These are phyloP conservation scores for Nephila pilipes DNA, from an alignment of 1,140 invertebrate genomes.

Conservation along the genomic window DNA sequence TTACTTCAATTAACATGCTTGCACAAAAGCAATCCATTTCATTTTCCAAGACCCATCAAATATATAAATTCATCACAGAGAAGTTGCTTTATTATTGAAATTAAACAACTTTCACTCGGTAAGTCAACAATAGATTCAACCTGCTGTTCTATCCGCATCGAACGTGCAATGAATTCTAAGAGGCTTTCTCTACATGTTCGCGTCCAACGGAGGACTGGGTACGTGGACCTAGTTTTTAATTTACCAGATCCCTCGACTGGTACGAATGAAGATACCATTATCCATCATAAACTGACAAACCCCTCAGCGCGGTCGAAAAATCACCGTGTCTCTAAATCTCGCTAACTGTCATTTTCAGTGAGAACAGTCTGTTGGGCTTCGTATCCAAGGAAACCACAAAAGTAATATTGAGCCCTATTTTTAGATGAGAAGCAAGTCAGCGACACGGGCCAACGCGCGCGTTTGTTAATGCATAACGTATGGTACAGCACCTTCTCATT, in stretches of 20 bases:
- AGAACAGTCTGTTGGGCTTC: slow-evolving; percentile 34
- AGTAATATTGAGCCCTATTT: slow-evolving; percentile 30
- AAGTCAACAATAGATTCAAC: neutral
- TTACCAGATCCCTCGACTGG: too few species aligned
- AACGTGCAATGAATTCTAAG: neutral
- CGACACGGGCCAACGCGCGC: slow-evolving; percentile 6
- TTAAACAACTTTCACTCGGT: neutral
- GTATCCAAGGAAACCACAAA: slow-evolving; percentile 47
- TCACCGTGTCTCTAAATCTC: slow-evolving; percentile 9
- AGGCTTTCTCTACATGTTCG: neutral
- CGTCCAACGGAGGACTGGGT: neutral
- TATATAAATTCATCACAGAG: neutral
- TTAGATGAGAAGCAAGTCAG: slow-evolving; percentile 35
- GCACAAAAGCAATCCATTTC: neutral
- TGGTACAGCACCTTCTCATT: neutral
- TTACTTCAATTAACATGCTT: neutral
- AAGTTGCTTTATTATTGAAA: neutral
- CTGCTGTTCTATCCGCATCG: neutral
- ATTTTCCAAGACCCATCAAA: neutral
- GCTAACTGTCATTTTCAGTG: neutral
- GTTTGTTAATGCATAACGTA: slow-evolving; percentile 49
- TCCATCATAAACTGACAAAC: slow-evolving; percentile 44
- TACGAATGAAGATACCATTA: slow-evolving; percentile 39
- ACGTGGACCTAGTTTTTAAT: neutral
- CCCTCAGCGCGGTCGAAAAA: slow-evolving; percentile 15